Evolutionary conservation across 1,140 invertebrate species (phyloP).

Genomic region (Delia radicum): DNA sequence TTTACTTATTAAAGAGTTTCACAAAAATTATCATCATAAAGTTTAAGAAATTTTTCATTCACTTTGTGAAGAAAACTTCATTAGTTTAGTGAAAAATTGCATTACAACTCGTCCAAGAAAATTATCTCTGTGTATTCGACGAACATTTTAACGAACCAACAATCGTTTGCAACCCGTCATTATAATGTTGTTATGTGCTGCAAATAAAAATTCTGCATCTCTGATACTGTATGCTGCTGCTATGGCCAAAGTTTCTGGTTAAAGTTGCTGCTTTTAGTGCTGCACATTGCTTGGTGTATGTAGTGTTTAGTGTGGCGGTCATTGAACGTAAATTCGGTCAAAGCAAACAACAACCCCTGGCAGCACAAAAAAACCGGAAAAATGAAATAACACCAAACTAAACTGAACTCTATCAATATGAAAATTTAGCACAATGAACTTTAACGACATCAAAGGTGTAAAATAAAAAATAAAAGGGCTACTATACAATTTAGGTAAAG

Average conservation of each 20-base stretch:
- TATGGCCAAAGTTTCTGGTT: not conserved
- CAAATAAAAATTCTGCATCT: not conserved
- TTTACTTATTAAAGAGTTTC: too few relatives aligned
- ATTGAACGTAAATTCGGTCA: slow-evolving; percentile 65
- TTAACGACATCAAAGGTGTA: slow-evolving; percentile 7
- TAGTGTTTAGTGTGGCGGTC: slow-evolving; percentile 33
- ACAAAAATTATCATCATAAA: too few relatives aligned
- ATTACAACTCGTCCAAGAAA: too few relatives aligned
- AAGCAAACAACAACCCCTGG: slow-evolving; percentile 48
- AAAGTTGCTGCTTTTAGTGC: not conserved
- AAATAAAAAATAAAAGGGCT: not conserved
- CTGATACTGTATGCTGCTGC: not conserved
- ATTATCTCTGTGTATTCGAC: too few relatives aligned
- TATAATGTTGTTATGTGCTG: too few relatives aligned
- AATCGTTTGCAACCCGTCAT: not conserved
- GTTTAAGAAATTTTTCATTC: too few relatives aligned
- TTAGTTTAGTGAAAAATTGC: too few relatives aligned
- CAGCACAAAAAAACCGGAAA: slow-evolving; percentile 13
- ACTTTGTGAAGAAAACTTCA: too few relatives aligned
- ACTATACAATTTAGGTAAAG: not conserved
- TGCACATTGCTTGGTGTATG: not conserved
- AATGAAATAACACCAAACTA: not conserved
- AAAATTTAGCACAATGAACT: slow-evolving; percentile 31
- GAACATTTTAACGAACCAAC: not conserved
- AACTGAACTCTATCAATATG: slow-evolving; percentile 30